Base-by-base conservation (phyloP, 2,888 invertebrate genomes). In the Ochropleura plecta region DNA sequence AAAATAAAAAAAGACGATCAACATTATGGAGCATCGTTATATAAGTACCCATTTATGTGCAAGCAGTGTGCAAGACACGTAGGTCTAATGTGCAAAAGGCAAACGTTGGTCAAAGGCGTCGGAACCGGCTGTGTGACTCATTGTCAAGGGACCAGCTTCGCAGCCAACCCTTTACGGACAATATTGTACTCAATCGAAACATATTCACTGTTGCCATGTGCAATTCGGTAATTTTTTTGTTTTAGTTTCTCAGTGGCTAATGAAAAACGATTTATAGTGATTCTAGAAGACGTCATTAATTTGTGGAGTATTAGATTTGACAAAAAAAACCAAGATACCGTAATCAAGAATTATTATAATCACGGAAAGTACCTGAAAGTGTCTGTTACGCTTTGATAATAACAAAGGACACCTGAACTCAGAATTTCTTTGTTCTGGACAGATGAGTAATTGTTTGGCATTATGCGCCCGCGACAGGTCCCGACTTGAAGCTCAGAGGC, bases 391-490 rank as follows among this genome's bases (percentile, higher is more conserved):
- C 42, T 71, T 81, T 69, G 53, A 71, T 63, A 63, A 63, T 44
- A 81, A 86, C 76, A 81, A 86, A 81, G 73, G 79, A 72, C 81
- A 86, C 78, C 80, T 84, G 81, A 77, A 78, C 68, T 81, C 60
- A 83, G 74, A 78, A 82, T 71, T 73, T 79, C 84, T 89, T 86
- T 82, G 88, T 88, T 85, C 83, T 76, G 75, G 70, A 75, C 70
- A 78, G 83, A 87, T 88, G 88, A 88, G 85, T 88, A 85, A 88
- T 87, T 84, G 90, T 91, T 90, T 89, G 88, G 81, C 67, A 87
- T 84, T 88, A 90, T 85, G 90, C 89, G 88, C 73, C 85, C 88
- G 87, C 90, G 93, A 95, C 95, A 95, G 90, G 95, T 95, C 93
- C 90, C 92, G 91, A 95, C 95, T 90, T 94, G 95, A 89, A 90